Conservation (phyloP, 1,140 invertebrate genomes). For the Panagrolaimus sp. region DNA sequence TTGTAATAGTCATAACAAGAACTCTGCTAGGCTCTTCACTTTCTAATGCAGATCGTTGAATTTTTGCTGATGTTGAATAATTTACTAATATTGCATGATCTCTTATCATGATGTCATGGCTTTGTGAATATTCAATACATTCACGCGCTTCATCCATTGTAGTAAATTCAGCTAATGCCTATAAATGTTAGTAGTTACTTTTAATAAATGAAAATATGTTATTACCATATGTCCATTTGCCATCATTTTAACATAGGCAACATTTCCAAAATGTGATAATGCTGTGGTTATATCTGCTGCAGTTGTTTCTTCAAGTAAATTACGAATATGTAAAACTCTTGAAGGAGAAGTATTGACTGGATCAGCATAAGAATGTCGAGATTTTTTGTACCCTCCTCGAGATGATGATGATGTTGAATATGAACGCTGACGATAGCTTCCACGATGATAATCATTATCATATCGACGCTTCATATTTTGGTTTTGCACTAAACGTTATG, state of each 20-base stretch:
- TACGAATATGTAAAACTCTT: slow-evolving; percentile 39
- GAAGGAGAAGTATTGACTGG: slow-evolving; percentile 33
- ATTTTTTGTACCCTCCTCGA: not conserved
- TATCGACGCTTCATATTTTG: slow-evolving; percentile 6
- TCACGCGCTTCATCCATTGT: slow-evolving; percentile 56
- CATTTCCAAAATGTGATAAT: slow-evolving; percentile 47
- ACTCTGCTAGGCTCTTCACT: slow-evolving; percentile 73
- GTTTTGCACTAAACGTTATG: too few relatives aligned
- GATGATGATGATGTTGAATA: too few relatives aligned
- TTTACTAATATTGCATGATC: slow-evolving; percentile 60
- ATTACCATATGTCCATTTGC: slow-evolving; percentile 59
- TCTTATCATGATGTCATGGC: slow-evolving; percentile 59
- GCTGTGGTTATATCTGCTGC: slow-evolving; percentile 54
- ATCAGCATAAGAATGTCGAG: not conserved
- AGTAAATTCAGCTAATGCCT: slow-evolving; percentile 51
- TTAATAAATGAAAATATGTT: slow-evolving; percentile 46
- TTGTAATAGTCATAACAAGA: slow-evolving; percentile 86
- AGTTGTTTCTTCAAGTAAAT: slow-evolving; percentile 33
- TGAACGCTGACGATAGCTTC: not conserved
- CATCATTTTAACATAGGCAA: slow-evolving; percentile 61
- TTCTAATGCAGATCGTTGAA: slow-evolving; percentile 59
- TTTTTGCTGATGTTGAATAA: slow-evolving; percentile 61
- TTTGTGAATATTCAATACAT: slow-evolving; percentile 58
- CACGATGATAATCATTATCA: not conserved
- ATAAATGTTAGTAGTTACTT: slow-evolving; percentile 47